Conservation (phyloP, 2,797 vertebrate genomes). For the Anableps anableps region DNA sequence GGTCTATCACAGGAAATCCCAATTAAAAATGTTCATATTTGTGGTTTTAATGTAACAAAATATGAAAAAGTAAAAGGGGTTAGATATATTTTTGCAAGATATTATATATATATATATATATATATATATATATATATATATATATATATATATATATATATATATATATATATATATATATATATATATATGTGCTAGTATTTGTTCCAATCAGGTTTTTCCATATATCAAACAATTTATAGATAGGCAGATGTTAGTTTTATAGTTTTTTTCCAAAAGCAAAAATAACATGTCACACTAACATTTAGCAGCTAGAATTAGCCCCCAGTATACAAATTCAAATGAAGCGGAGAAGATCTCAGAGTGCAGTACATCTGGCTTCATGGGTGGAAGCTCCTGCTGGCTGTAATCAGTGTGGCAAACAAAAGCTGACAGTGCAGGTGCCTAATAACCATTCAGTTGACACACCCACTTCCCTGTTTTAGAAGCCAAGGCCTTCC, state of each 20-base stretch:
- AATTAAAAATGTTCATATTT: background rate
- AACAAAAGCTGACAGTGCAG: slow-evolving; percentile 74
- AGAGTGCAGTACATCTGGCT: slow-evolving; percentile 52
- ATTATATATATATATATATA: too few species aligned
- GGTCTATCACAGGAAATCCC: background rate
- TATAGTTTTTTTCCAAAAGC: background rate
- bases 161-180: too few species aligned
- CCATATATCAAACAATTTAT: background rate
- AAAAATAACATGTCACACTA: background rate
- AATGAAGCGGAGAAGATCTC: slow-evolving; percentile 10
- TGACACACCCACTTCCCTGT: slow-evolving; percentile 57
- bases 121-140: too few species aligned
- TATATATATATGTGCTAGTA: background rate
- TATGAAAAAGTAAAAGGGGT: background rate
- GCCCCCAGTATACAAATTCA: too few species aligned
- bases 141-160: too few species aligned
- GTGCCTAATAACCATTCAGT: slow-evolving; percentile 79
- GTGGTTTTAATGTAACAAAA: background rate
- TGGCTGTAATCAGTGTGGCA: slow-evolving; percentile 71
- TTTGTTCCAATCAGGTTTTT: background rate
- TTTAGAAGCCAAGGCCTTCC: slow-evolving; percentile 64
- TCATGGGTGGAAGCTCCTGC: slow-evolving; percentile 60
- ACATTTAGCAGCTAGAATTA: background rate
- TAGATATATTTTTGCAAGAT: background rate
- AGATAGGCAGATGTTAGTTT: background rate